phyloP scores from a whole-genome alignment of 2,888 invertebrate genomes.

The Allophyes oxyacanthae region DNA sequence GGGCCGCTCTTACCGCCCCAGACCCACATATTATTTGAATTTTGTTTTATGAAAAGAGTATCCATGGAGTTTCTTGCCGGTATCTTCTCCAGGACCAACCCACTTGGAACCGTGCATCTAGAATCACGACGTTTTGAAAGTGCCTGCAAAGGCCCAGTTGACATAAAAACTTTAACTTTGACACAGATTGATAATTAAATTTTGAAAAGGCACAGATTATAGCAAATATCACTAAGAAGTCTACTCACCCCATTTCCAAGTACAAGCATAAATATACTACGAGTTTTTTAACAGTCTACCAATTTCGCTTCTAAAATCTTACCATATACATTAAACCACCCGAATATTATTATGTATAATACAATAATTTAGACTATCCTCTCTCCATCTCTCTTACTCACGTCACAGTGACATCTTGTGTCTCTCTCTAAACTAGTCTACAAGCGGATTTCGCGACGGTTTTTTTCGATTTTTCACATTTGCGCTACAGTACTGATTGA shows the following conservation, averaged over 20 bases:
- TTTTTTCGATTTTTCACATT: constrained; percentile 77
- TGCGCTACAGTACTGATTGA: constrained; percentile 75
- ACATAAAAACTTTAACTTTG: no score
- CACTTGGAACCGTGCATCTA: no score
- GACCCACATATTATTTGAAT: no score
- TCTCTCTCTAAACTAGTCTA: constrained; percentile 67
- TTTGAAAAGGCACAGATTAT: no score
- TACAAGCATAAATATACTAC: not conserved
- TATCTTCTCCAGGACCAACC: no score
- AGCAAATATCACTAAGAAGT: no score
- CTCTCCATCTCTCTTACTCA: constrained; percentile 56
- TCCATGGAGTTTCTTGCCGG: no score
- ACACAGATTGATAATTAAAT: no score
- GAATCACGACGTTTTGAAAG: no score
- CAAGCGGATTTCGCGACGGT: constrained; percentile 62
- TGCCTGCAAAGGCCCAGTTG: no score
- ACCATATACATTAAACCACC: constrained; percentile 66
- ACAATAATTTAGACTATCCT: constrained; percentile 83
- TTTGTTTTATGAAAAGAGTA: no score
- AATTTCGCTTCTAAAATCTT: constrained; percentile 50
- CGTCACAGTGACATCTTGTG: constrained; percentile 40
- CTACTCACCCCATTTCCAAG: not conserved
- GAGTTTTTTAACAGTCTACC: constrained; percentile 12
- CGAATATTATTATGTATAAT: constrained; percentile 83
- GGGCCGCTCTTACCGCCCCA: no score